Evolutionary conservation across 2,888 invertebrate genomes (phyloP).

Genomic region (Sinohyriopsis cumingii): DNA sequence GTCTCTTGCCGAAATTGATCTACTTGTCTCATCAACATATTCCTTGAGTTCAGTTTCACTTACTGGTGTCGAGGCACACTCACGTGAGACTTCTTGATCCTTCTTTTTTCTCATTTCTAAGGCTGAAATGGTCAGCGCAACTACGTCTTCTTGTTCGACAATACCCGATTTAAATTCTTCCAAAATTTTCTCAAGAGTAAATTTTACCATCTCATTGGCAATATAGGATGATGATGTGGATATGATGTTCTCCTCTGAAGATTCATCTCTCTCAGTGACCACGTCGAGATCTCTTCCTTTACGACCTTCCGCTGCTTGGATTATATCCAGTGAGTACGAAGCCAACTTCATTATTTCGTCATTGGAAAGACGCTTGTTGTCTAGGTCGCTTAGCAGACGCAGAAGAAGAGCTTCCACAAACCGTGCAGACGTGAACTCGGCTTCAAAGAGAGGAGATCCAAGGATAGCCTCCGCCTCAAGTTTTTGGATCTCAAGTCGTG

Average conservation of each 20-base stretch:
- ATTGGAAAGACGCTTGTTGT: constrained; percentile 29
- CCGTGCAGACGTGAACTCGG: constrained; percentile 15
- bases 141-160: constrained; percentile 38
- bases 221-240: constrained; percentile 34
- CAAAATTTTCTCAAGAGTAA: constrained; percentile 41
- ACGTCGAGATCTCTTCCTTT: constrained; percentile 5
- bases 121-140: constrained; percentile 38
- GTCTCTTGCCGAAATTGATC: constrained; percentile 19
- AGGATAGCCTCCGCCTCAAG: constrained; percentile 28
- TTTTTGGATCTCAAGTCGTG: constrained; percentile 30
- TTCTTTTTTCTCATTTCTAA: constrained; percentile 16
- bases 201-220: constrained; percentile 46
- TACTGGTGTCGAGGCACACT: not conserved
- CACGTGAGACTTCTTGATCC: constrained; percentile 8
- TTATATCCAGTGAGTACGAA: constrained; percentile 36
- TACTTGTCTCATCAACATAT: constrained; percentile 38
- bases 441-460: constrained; percentile 20
- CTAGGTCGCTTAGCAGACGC: constrained; percentile 45
- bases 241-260: constrained; percentile 9
- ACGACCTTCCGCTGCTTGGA: constrained; percentile 21
- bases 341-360: constrained; percentile 45
- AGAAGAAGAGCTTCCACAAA: constrained; percentile 45
- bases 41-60: constrained; percentile 31
- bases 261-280: constrained; percentile 15
- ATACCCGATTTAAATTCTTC: constrained; percentile 38